These are phyloP conservation scores for Cotesia congregata DNA, from an alignment of 2,888 invertebrate genomes.

Conservation along the genomic window DNA sequence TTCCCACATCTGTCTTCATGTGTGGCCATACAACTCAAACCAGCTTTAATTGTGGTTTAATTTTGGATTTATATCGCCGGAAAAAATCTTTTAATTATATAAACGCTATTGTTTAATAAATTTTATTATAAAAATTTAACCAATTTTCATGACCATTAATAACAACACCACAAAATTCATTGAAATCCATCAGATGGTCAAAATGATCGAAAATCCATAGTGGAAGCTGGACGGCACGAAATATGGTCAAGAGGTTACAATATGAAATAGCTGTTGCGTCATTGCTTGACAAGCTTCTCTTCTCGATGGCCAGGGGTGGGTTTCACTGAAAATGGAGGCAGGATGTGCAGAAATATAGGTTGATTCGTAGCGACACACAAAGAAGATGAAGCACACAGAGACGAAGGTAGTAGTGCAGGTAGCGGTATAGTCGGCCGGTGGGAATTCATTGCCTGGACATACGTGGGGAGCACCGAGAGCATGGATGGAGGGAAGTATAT, in stretches of 20 bases:
- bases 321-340: background rate
- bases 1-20: background rate
- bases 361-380: background rate
- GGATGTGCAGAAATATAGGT: background rate
- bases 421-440: conserved; percentile 36
- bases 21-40: background rate
- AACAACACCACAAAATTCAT: background rate
- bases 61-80: too few species aligned
- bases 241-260: background rate
- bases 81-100: too few species aligned
- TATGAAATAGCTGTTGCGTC: background rate
- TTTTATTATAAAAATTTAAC: too few species aligned
- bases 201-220: background rate
- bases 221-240: background rate
- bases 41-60: too few species aligned
- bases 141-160: background rate
- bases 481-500: background rate
- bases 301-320: background rate
- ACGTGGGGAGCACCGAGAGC: conserved; percentile 2
- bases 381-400: background rate
- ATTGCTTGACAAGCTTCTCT: background rate
- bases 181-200: background rate
- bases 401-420: conserved; percentile 1
- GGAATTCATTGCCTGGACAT: conserved; percentile 52
- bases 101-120: too few species aligned